Evolutionary conservation across 2,888 invertebrate species (phyloP).

Genomic region (Pseudococcus viburni): DNA sequence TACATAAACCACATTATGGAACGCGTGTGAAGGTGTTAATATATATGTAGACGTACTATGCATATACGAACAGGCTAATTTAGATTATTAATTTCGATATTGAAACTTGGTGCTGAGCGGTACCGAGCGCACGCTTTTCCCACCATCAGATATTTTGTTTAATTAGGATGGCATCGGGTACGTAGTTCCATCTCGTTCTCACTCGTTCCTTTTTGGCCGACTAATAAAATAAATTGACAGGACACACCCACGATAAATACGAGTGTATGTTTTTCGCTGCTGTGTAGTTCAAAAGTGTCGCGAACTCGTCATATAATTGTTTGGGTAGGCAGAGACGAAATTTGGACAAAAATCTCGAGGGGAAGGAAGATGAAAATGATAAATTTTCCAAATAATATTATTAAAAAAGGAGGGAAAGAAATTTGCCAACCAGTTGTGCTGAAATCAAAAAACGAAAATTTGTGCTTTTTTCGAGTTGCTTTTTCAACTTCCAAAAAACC

Average conservation of each 20-base stretch:
- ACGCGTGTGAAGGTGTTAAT: slow-evolving; percentile 11
- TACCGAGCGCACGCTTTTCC: background rate
- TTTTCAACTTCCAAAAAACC: too few relatives aligned
- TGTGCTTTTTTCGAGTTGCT: too few relatives aligned
- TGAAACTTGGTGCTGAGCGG: background rate
- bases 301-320: too few relatives aligned
- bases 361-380: too few relatives aligned
- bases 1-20: background rate
- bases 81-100: slow-evolving; percentile 57
- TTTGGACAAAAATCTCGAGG: too few relatives aligned
- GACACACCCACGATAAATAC: slow-evolving; percentile 1
- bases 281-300: too few relatives aligned
- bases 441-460: too few relatives aligned
- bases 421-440: too few relatives aligned
- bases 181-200: background rate
- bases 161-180: slow-evolving; percentile 15
- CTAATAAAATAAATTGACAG: slow-evolving; percentile 46
- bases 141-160: slow-evolving; percentile 30
- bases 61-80: slow-evolving; percentile 21
- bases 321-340: too few relatives aligned
- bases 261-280: background rate
- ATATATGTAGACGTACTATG: background rate
- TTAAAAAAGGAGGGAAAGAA: too few relatives aligned
- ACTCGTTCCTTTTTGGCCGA: background rate
- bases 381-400: too few relatives aligned